phyloP scores from a whole-genome alignment of 2,888 invertebrate species.

The Ptychoptera contaminata region DNA sequence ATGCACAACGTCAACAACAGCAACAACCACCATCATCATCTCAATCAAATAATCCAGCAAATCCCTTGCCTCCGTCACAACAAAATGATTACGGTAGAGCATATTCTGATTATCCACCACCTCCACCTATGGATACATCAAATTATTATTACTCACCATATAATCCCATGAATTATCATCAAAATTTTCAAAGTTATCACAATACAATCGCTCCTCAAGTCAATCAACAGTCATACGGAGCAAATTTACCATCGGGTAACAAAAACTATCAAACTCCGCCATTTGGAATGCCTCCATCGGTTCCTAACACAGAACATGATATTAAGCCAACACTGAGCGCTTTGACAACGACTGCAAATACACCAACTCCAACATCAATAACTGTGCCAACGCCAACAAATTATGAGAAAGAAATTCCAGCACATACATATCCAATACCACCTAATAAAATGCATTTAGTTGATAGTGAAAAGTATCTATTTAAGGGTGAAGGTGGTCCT shows the following conservation, averaged over 20 bases:
- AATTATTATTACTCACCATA: slow-evolving; percentile 7
- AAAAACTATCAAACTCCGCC: no score
- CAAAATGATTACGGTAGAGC: neutral
- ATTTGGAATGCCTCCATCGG: no score
- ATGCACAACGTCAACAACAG: slow-evolving; percentile 26
- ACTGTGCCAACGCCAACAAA: slow-evolving; percentile 26
- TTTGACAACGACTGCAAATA: slow-evolving; percentile 6
- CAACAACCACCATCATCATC: slow-evolving; percentile 8
- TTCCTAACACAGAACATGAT: no score
- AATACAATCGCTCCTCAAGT: no score
- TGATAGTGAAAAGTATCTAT: slow-evolving; percentile 33
- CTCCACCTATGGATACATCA: no score
- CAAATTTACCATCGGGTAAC: no score
- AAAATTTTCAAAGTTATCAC: slow-evolving; percentile 9
- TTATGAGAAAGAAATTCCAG: slow-evolving; percentile 31
- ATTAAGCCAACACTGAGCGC: neutral
- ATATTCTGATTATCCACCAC: no score
- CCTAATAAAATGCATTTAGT: slow-evolving; percentile 13
- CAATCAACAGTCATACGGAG: no score
- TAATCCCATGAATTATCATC: slow-evolving; percentile 6
- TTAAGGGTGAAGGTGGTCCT: slow-evolving; percentile 55
- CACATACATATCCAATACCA: slow-evolving; percentile 30
- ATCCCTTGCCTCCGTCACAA: slow-evolving; percentile 1
- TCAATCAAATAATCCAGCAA: slow-evolving; percentile 7
- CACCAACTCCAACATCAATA: slow-evolving; percentile 3